phyloP scores from a whole-genome alignment of 2,797 vertebrate species.

The Ibycter americanus region DNA sequence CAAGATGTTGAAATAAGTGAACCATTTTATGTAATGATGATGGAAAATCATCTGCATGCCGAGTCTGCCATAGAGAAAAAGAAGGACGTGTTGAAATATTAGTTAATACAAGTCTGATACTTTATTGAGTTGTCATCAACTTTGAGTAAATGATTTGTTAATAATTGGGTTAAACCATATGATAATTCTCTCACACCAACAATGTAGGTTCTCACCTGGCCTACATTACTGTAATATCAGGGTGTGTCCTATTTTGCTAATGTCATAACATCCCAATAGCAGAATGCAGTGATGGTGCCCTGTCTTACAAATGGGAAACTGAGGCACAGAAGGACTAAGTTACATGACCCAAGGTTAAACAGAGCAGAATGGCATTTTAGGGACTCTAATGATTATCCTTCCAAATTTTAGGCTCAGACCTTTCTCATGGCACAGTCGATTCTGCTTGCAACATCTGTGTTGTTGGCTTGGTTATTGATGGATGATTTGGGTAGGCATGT shows the following conservation, averaged over 20 bases:
- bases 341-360: background rate
- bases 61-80: background rate
- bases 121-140: background rate
- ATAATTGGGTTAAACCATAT: background rate
- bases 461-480: background rate
- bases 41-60: background rate
- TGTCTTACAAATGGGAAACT: background rate
- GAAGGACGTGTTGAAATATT: background rate
- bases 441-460: background rate
- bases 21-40: background rate
- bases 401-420: background rate
- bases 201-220: constrained; percentile 1
- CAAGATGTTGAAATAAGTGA: background rate
- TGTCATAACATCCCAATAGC: background rate
- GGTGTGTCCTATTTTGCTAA: background rate
- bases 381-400: background rate
- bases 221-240: background rate
- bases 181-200: background rate
- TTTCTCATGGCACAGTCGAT: rapidly evolving
- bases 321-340: background rate
- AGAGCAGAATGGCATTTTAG: background rate
- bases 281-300: background rate
- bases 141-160: background rate
- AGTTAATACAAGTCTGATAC: background rate
- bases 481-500: background rate